Base-by-base conservation (phyloP, 2,888 invertebrate genomes). In the Zele albiditarsus region DNA sequence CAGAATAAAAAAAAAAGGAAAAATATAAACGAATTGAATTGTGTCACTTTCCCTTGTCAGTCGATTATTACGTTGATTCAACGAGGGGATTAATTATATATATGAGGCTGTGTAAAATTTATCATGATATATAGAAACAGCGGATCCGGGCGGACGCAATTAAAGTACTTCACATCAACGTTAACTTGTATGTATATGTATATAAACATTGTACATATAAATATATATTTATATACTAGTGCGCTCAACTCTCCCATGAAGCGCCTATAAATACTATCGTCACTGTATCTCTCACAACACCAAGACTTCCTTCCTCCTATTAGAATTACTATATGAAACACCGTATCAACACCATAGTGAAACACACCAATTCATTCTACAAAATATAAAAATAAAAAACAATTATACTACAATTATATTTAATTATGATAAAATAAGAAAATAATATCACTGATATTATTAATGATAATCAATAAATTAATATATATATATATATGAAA, bases 101-200 rank as follows among this genome's bases (percentile, higher is more conserved):
- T 33, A 62, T 20, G 23, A 63, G 20, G 38, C 23, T 42, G 31
- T 8, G 12, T 31, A 62, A 28, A 74, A 74, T 65, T 74, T 57
- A 74, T 65, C 63, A 65, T 16, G 27, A 42, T 57, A 38, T 12
- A 49, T 16, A 49, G 31, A 72, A 42, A n/a, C 49, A 73, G 66
- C 74, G 76, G 74, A 71, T 74, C 74, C 53, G 67, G 71, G 73
- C 46, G 68, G 62, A 71, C 49, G 66, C 67, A 77, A 76, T 77
- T 77, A 74, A 74, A 60, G 46, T 57, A 70, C 67, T 69, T 65
- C 16, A 76, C 58, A 60, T 42, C 20, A 42, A 68, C 38, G 60
- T 66, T 31, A 62, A 42, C 62, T 33, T 31, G 14, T 68, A 27
- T 66, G 4, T 3, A 46, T 46, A 16, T n/a, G 16, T 16, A n/a